phyloP scores from a whole-genome alignment of 2,888 invertebrate species.

The Listrodromus nycthemerus region DNA sequence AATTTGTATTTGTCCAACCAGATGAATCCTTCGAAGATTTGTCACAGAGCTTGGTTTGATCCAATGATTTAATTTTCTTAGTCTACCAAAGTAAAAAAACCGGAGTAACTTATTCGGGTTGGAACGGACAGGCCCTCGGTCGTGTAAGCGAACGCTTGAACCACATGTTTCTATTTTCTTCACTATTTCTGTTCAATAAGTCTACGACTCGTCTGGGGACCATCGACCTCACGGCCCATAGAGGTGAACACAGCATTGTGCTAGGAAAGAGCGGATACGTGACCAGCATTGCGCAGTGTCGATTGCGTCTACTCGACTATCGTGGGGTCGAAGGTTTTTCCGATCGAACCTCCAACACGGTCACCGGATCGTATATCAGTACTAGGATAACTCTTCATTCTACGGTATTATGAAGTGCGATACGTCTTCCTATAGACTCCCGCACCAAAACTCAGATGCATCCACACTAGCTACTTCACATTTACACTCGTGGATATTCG shows the following conservation, averaged over 20 bases:
- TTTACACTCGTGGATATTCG: too few relatives aligned
- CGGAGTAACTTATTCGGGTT: not conserved
- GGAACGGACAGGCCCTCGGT: not conserved
- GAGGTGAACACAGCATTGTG: not conserved
- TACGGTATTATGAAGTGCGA: not conserved
- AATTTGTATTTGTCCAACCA: too few relatives aligned
- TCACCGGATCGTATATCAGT: not conserved
- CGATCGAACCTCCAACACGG: not conserved
- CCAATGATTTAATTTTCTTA: too few relatives aligned
- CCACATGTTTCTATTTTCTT: conserved; percentile 3
- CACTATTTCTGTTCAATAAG: conserved; percentile 2
- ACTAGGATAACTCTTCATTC: not conserved
- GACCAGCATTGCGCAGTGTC: conserved; percentile 37
- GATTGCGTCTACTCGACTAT: conserved; percentile 11
- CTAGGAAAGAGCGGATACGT: conserved; percentile 14
- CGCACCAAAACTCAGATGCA: not conserved
- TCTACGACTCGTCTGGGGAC: not conserved
- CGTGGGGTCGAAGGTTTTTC: conserved; percentile 20
- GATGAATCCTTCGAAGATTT: too few relatives aligned
- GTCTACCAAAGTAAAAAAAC: too few relatives aligned
- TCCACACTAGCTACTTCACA: not conserved
- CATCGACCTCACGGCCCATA: not conserved
- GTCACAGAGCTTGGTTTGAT: too few relatives aligned
- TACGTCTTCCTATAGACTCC: not conserved
- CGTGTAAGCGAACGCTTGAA: not conserved